phyloP scores from a whole-genome alignment of 2,113 vertebrate genomes.

The Theristicus caerulescens region DNA sequence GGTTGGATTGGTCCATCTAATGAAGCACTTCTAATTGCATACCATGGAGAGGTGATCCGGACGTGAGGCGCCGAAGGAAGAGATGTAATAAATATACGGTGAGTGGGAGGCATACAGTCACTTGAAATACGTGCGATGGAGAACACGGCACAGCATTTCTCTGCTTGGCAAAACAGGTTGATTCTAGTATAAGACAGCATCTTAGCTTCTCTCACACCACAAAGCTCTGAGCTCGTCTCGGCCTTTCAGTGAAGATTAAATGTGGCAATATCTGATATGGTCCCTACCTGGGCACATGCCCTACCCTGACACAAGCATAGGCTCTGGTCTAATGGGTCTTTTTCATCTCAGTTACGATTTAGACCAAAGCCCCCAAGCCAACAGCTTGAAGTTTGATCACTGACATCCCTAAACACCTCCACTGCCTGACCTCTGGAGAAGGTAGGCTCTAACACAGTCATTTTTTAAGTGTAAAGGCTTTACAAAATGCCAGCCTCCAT shows the following conservation, averaged over 20 bases:
- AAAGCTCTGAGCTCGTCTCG: background rate
- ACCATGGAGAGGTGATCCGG: background rate
- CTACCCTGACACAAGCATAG: background rate
- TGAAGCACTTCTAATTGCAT: background rate
- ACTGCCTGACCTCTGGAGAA: background rate
- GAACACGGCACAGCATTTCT: background rate
- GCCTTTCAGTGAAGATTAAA: background rate
- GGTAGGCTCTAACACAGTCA: background rate
- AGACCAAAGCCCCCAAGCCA: background rate
- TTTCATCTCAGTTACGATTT: background rate
- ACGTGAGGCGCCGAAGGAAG: background rate
- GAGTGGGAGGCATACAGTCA: background rate
- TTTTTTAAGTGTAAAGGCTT: background rate
- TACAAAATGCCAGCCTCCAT: background rate
- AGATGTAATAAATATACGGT: background rate
- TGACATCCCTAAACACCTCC: background rate
- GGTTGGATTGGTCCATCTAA: background rate
- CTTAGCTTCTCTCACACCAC: background rate
- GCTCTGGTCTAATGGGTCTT: background rate
- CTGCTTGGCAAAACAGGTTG: background rate
- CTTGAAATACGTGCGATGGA: rapidly evolving
- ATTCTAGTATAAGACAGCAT: background rate
- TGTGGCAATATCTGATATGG: background rate
- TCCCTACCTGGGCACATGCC: background rate
- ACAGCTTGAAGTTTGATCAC: background rate